Conservation (phyloP, 2,888 invertebrate species). For the Plemyria rubiginata region DNA sequence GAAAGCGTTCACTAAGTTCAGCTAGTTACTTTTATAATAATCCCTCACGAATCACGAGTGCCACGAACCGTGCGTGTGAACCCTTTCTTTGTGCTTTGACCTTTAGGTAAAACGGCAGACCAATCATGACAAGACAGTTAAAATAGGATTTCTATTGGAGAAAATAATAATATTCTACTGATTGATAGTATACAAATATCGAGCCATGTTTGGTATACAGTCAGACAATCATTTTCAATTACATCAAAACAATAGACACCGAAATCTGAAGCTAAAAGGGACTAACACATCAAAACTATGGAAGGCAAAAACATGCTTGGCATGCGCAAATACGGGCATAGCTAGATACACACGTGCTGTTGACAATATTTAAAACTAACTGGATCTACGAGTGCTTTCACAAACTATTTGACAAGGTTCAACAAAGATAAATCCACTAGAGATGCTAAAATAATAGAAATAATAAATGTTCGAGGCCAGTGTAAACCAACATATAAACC, state of each 20-base stretch:
- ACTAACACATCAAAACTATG: not conserved
- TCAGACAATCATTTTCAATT: not conserved
- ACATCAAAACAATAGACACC: too few relatives aligned
- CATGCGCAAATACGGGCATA: slow-evolving; percentile 34
- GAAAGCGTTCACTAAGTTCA: slow-evolving; percentile 1
- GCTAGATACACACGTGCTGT: slow-evolving; percentile 1
- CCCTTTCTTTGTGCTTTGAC: slow-evolving; percentile 19
- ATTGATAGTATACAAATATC: not conserved
- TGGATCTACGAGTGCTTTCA: not conserved
- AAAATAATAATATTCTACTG: not conserved
- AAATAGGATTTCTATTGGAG: not conserved
- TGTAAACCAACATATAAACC: not conserved
- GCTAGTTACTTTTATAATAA: not conserved
- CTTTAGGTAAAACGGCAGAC: slow-evolving; percentile 2
- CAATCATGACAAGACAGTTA: slow-evolving; percentile 4
- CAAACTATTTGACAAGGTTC: slow-evolving; percentile 3
- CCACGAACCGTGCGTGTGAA: not conserved
- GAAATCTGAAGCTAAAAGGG: too few relatives aligned
- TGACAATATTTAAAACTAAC: slow-evolving; percentile 1
- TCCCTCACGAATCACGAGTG: slow-evolving; percentile 16
- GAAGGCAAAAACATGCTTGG: slow-evolving; percentile 28
- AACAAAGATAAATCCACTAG: not conserved
- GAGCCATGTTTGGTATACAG: not conserved
- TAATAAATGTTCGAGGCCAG: not conserved
- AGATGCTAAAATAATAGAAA: not conserved